phyloP scores from a whole-genome alignment of 2,113 vertebrate genomes.

The Aix galericulata region DNA sequence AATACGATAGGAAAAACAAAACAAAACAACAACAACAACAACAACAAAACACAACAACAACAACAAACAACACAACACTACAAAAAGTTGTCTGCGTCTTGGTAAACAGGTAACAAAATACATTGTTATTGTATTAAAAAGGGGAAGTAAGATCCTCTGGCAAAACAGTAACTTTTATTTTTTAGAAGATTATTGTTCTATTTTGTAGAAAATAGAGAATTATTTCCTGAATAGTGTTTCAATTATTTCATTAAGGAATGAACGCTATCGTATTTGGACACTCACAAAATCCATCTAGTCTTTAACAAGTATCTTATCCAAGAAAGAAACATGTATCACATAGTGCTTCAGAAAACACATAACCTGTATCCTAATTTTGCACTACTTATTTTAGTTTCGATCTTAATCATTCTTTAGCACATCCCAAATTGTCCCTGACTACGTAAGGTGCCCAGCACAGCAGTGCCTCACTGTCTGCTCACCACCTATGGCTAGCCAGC shows the following conservation, averaged over 20 bases:
- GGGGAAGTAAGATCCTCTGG: not conserved
- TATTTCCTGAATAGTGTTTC: not conserved
- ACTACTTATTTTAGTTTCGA: not conserved
- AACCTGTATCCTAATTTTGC: not conserved
- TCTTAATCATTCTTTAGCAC: not conserved
- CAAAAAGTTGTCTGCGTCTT: not conserved
- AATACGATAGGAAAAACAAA: not conserved
- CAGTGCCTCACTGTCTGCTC: not conserved
- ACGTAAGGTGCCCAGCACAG: not conserved
- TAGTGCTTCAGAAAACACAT: not conserved
- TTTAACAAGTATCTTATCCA: not conserved
- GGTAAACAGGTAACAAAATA: not conserved
- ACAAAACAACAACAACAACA: too few relatives aligned
- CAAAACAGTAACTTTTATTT: not conserved
- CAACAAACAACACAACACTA: too few relatives aligned
- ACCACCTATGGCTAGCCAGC: accelerated
- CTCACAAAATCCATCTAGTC: not conserved
- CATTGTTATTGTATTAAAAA: not conserved
- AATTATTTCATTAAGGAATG: not conserved
- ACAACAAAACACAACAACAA: too few relatives aligned
- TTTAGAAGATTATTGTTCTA: not conserved
- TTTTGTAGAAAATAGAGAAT: not conserved
- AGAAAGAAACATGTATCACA: not conserved
- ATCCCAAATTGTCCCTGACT: not conserved
- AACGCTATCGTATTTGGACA: not conserved